Conservation (phyloP, 2,797 vertebrate species). For the Labeo calbasu region DNA sequence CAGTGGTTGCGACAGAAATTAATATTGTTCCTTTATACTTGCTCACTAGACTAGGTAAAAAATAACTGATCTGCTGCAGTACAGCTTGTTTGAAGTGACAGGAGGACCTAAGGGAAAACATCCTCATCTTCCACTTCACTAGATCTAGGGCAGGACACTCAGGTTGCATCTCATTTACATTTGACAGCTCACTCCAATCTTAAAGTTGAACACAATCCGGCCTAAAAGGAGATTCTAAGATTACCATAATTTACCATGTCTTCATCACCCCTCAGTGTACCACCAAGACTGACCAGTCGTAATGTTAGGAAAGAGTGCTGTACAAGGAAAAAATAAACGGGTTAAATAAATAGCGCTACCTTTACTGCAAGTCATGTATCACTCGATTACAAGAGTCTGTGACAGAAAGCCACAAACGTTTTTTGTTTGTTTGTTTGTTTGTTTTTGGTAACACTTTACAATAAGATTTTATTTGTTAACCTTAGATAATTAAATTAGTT, state of each 20-base stretch:
- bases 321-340: not conserved
- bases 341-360: not conserved
- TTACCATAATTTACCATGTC: not conserved
- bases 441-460: no score
- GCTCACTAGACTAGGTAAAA: constrained; percentile 71
- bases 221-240: constrained; percentile 60
- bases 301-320: not conserved
- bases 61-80: constrained; percentile 30
- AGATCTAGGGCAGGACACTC: constrained; percentile 70
- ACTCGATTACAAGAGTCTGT: no score
- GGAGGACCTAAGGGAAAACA: constrained; percentile 71
- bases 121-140: constrained; percentile 75
- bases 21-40: constrained; percentile 13
- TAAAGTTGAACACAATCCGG: constrained; percentile 61
- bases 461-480: no score
- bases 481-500: not conserved
- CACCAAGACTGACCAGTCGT: not conserved
- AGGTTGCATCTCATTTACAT: constrained; percentile 69
- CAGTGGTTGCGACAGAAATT: not conserved
- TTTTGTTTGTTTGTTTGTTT: no score
- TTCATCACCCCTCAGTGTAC: not conserved
- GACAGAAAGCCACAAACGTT: no score
- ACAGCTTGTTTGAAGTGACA: constrained; percentile 45
- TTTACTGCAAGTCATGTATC: not conserved
- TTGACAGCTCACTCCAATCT: constrained; percentile 69